phyloP scores from a whole-genome alignment of 2,113 vertebrate genomes.

The Barnardius zonarius region DNA sequence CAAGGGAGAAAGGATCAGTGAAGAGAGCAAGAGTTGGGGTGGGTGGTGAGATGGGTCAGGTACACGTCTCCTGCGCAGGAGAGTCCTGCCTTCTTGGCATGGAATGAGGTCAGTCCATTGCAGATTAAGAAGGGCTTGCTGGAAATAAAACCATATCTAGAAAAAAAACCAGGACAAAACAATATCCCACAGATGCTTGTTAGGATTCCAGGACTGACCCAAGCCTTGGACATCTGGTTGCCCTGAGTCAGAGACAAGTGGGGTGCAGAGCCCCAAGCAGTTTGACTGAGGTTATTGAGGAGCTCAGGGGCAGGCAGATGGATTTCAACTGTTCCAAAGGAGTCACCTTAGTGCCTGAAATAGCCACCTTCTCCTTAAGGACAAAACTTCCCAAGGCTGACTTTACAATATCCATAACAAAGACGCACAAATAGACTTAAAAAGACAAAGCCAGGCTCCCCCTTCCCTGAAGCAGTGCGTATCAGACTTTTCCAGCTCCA shows the following conservation, averaged over 20 bases:
- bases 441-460: background rate
- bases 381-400: background rate
- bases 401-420: background rate
- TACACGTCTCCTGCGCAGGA: background rate
- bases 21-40: background rate
- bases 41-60: background rate
- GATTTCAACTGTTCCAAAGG: background rate
- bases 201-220: background rate
- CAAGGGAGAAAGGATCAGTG: background rate
- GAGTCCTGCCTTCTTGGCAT: background rate
- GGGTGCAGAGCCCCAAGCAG: accelerated
- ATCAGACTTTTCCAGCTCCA: background rate
- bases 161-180: background rate
- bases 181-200: background rate
- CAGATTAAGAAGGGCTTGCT: background rate
- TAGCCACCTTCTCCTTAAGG: background rate
- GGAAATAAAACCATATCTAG: background rate
- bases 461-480: background rate
- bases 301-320: background rate
- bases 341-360: background rate
- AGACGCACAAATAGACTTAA: background rate
- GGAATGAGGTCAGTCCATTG: background rate
- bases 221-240: background rate
- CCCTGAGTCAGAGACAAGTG: background rate
- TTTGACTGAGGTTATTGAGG: background rate